Conservation (phyloP, 2,113 vertebrate genomes). For the Rhabdomys dilectus region DNA sequence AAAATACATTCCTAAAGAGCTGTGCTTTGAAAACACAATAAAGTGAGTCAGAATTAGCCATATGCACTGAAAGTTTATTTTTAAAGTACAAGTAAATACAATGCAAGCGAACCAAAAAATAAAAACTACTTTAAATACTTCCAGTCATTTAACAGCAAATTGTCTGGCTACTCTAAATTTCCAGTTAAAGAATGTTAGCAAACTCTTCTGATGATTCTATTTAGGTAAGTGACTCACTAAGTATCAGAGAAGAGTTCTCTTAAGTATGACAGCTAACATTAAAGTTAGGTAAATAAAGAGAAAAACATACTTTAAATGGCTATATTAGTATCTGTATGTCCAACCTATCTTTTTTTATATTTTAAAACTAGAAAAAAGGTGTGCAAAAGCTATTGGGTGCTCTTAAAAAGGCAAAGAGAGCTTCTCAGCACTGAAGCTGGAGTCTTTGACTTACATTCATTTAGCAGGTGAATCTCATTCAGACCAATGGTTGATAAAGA, state of each 20-base stretch:
- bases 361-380: slow-evolving; percentile 62
- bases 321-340: background rate
- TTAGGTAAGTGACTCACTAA: slow-evolving; percentile 11
- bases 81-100: slow-evolving; percentile 59
- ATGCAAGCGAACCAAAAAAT: slow-evolving; percentile 49
- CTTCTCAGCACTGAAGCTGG: background rate
- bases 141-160: slow-evolving; percentile 54
- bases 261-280: slow-evolving; percentile 31
- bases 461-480: background rate
- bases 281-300: slow-evolving; percentile 35
- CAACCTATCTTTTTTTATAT: background rate
- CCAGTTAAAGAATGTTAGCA: slow-evolving; percentile 24
- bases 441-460: background rate
- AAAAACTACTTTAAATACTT: background rate
- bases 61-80: slow-evolving; percentile 41
- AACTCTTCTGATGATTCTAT: slow-evolving; percentile 9
- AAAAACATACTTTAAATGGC: slow-evolving; percentile 40
- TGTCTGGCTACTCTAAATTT: slow-evolving; percentile 40
- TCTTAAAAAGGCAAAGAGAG: slow-evolving; percentile 48
- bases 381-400: background rate
- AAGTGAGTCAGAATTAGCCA: slow-evolving; percentile 7
- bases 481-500: slow-evolving; percentile 52
- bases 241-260: slow-evolving; percentile 22
- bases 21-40: slow-evolving; percentile 1
- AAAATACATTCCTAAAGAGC: slow-evolving; percentile 28